Evolutionary conservation across 2,113 vertebrate genomes (phyloP), one percentile per base, ranked within the genome.

Genomic region (Trematocara variabile): DNA sequence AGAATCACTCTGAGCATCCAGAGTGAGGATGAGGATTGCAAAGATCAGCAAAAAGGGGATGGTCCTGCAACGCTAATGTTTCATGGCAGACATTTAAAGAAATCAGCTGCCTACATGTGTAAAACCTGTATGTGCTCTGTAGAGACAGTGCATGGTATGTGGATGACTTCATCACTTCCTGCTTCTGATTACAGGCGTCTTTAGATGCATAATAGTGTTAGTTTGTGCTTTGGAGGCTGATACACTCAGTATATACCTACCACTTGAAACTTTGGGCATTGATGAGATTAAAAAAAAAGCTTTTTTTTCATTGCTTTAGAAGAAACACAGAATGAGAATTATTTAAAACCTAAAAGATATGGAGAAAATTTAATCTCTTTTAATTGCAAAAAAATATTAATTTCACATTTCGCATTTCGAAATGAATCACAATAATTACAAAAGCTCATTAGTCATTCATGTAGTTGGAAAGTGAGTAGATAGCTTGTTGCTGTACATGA

Each of bases 161-260:
- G 55, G 83, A 68, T 5, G 5, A 14, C 10, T 83, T 81, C 5
- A 53, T 20, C 50, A 68, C 80, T 91, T 93, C 88, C 88, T 93
- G 88, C 20, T 58, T 82, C 7, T 30, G 20, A 54, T 20, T 13
- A 10, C 3, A 2, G 1, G 77, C 20, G 33, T 58, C 25, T 75
- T 33, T 34, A 2, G 33, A 2, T 20, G 3, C 2, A 14, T 16
- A 33, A 8, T n/a, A 14, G 7, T n/a, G 3, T 77, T 50, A 34
- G 25, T 50, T 52, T 5, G 18, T 37, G 8, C 7, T 33, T 18
- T 77, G 16, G n/a, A 33, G 28, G 8, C 46, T 52, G 50, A 55
- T 25, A 10, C 33, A 79, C 50, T 25, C 11, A 20, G 3, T 34
- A 39, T 20, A 7, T 28, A 28, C 4, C 28, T 11, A 52, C 7